phyloP scores from a whole-genome alignment of 1,140 invertebrate genomes.

The Penaeus chinensis region DNA sequence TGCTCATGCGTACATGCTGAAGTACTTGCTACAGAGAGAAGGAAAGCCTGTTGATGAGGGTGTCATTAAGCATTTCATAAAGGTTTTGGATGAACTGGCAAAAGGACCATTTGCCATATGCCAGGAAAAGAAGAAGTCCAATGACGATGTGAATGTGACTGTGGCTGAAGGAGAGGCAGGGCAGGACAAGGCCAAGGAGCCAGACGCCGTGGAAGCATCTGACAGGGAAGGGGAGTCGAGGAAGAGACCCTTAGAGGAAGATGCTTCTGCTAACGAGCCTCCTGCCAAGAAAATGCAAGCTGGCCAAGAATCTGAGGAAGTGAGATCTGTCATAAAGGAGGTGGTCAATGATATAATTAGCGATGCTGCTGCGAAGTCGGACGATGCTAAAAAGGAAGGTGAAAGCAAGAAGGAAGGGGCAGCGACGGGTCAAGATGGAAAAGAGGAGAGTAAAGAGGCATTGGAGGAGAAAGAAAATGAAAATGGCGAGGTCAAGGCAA shows the following conservation, averaged over 20 bases:
- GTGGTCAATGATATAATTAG: constrained; percentile 13
- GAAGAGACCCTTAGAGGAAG: constrained; percentile 27
- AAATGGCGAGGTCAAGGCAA: constrained; percentile 65
- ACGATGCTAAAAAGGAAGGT: neutral
- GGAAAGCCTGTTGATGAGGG: constrained; percentile 64
- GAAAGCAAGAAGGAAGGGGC: neutral
- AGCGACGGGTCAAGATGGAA: neutral
- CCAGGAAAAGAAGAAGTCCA: constrained; percentile 37
- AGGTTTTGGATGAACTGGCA: constrained; percentile 50
- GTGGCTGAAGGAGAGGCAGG: neutral
- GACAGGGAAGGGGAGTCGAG: neutral
- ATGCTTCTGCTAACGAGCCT: neutral
- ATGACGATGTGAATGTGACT: constrained; percentile 31
- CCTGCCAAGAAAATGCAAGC: constrained; percentile 16
- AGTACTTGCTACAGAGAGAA: constrained; percentile 81
- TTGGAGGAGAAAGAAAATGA: constrained; percentile 15
- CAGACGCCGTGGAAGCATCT: neutral
- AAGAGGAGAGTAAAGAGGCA: constrained; percentile 52
- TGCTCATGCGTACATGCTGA: constrained; percentile 85
- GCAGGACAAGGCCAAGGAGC: neutral
- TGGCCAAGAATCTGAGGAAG: neutral
- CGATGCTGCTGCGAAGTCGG: constrained; percentile 15
- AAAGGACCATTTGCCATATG: constrained; percentile 43
- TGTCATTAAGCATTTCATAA: constrained; percentile 49
- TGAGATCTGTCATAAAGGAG: constrained; percentile 13